phyloP scores from a whole-genome alignment of 2,888 invertebrate species.

The Crocallis elinguaria region DNA sequence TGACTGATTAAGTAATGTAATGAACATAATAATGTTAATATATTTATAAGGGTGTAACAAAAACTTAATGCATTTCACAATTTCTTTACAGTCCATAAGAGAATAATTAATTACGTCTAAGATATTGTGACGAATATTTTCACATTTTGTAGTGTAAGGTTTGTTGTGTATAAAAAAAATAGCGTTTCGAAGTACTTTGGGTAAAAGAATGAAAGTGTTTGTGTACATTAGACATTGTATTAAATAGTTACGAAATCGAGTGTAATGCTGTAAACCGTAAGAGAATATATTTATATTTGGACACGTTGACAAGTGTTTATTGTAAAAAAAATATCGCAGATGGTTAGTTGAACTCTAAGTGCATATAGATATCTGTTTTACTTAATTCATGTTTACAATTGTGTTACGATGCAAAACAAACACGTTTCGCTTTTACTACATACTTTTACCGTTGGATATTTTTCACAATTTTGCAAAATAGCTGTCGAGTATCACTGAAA shows the following conservation, averaged over 20 bases:
- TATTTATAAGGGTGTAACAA: conserved; percentile 81
- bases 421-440: conserved; percentile 67
- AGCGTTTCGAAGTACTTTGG: conserved; percentile 77
- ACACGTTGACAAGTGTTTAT: conserved; percentile 80
- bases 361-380: conserved; percentile 66
- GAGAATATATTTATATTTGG: conserved; percentile 83
- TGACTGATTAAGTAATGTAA: conserved; percentile 81
- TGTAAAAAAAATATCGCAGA: conserved; percentile 76
- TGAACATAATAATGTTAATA: conserved; percentile 78
- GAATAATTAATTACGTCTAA: conserved; percentile 72
- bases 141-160: conserved; percentile 79
- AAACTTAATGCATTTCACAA: conserved; percentile 83
- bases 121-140: conserved; percentile 82
- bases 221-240: conserved; percentile 80
- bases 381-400: conserved; percentile 65
- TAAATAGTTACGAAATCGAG: conserved; percentile 76
- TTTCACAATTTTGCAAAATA: conserved; percentile 43
- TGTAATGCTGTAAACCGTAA: conserved; percentile 78
- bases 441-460: conserved; percentile 50
- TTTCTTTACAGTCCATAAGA: conserved; percentile 83
- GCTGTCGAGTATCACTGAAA: conserved; percentile 43
- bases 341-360: conserved; percentile 74
- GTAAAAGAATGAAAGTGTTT: conserved; percentile 72
- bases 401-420: conserved; percentile 70
- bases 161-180: conserved; percentile 78